phyloP scores from a whole-genome alignment of 30 jellyfish, hydroid and myxozoan species.

The Aurelia coerulea region DNA sequence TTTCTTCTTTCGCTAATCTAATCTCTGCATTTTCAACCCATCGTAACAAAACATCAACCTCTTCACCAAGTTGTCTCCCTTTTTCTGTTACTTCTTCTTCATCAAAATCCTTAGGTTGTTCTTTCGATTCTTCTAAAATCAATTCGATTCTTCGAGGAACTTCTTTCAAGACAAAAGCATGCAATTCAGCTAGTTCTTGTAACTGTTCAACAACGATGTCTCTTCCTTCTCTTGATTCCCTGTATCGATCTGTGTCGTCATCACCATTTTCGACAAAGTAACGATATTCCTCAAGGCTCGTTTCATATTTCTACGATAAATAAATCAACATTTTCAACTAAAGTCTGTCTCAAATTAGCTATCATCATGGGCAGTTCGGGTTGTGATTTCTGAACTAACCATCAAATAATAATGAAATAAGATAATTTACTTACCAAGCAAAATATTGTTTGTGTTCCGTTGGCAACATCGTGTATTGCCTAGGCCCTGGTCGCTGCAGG shows the following conservation, averaged over 20 bases:
- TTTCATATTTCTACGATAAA: constrained; percentile 21
- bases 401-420: too few species aligned
- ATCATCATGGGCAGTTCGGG: too few species aligned
- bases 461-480: too few species aligned
- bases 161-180: constrained; percentile 59
- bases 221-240: constrained; percentile 66
- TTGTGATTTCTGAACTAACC: too few species aligned
- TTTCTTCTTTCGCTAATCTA: constrained; percentile 43
- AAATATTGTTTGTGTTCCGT: too few species aligned
- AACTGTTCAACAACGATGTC: constrained; percentile 59
- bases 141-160: constrained; percentile 78
- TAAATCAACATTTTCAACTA: too few species aligned
- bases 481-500: too few species aligned
- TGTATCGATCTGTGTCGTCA: constrained; percentile 62
- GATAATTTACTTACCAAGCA: too few species aligned
- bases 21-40: constrained; percentile 41
- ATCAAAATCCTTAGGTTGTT: background rate
- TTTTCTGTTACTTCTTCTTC: constrained; percentile 35
- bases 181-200: constrained; percentile 60
- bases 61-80: constrained; percentile 34
- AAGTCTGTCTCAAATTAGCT: too few species aligned
- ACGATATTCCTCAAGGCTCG: constrained; percentile 57
- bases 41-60: constrained; percentile 18
- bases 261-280: constrained; percentile 44
- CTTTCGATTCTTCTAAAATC: constrained; percentile 45